Conservation (phyloP, 2,888 invertebrate genomes). For the Eupeodes luniger region DNA sequence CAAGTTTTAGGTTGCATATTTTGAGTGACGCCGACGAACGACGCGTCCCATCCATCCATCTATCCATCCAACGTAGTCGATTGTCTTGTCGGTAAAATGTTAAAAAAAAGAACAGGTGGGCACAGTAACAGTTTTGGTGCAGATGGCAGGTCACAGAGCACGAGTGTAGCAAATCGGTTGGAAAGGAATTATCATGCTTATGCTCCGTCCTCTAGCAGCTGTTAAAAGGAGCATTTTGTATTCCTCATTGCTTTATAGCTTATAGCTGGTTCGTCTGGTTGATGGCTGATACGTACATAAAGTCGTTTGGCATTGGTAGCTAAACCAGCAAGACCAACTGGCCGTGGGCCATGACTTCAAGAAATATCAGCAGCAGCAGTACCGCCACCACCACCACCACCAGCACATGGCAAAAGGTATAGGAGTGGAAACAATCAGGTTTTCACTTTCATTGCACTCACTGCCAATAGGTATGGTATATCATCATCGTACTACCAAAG, state of each 20-base stretch:
- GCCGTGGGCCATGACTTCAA: slow-evolving; percentile 53
- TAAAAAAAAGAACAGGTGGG: slow-evolving; percentile 66
- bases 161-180: slow-evolving; percentile 63
- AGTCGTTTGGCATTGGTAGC: slow-evolving; percentile 24
- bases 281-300: slow-evolving; percentile 3
- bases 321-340: slow-evolving; percentile 25
- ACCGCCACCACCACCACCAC: not conserved
- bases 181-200: slow-evolving; percentile 43
- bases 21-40: not conserved
- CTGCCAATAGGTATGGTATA: not conserved
- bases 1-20: slow-evolving; percentile 6
- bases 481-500: slow-evolving; percentile 25
- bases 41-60: not conserved
- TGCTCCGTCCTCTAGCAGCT: slow-evolving; percentile 27
- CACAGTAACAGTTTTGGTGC: slow-evolving; percentile 60
- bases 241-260: not conserved
- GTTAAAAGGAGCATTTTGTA: not conserved
- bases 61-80: not conserved
- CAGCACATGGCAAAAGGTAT: slow-evolving; percentile 61
- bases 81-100: slow-evolving; percentile 18
- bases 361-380: slow-evolving; percentile 9
- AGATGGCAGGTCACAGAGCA: slow-evolving; percentile 69
- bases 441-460: slow-evolving; percentile 67
- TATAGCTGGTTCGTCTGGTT: slow-evolving; percentile 18
- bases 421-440: slow-evolving; percentile 56